phyloP scores from a whole-genome alignment of 2,888 invertebrate genomes.

The Leptinotarsa haldemani region DNA sequence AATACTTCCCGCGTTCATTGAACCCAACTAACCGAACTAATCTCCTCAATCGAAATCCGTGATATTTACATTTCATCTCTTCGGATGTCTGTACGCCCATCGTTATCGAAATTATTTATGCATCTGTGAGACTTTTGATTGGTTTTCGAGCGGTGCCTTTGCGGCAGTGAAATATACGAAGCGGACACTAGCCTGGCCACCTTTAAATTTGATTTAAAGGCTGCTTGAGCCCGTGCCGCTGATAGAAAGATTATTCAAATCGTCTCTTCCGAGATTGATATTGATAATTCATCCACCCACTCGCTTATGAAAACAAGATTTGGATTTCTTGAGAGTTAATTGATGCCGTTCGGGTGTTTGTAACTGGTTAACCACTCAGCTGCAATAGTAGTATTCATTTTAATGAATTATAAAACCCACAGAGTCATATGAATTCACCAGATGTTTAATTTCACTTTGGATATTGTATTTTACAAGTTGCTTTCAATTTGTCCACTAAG shows the following conservation, averaged over 20 bases:
- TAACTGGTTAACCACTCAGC: neutral
- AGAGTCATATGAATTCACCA: no score
- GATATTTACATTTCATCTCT: slow-evolving; percentile 18
- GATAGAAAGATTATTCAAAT: slow-evolving; percentile 28
- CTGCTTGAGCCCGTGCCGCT: slow-evolving; percentile 17
- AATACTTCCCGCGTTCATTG: neutral
- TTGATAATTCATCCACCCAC: slow-evolving; percentile 24
- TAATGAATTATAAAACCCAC: neutral
- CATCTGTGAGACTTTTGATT: slow-evolving; percentile 18
- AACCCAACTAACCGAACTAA: neutral
- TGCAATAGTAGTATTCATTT: neutral
- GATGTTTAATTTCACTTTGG: no score
- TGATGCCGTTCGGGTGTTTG: neutral
- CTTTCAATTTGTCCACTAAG: no score
- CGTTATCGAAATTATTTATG: slow-evolving; percentile 18
- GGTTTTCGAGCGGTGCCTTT: slow-evolving; percentile 20
- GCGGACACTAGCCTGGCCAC: neutral
- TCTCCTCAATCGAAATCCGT: slow-evolving; percentile 17
- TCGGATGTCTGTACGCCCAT: slow-evolving; percentile 10
- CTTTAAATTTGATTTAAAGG: slow-evolving; percentile 10
- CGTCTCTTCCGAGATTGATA: slow-evolving; percentile 23
- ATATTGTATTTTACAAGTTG: no score
- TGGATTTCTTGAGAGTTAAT: slow-evolving; percentile 19
- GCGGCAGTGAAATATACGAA: slow-evolving; percentile 2
- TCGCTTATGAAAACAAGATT: slow-evolving; percentile 18